Base-by-base conservation (phyloP, 2,113 vertebrate genomes). In the Vidua chalybeata region DNA sequence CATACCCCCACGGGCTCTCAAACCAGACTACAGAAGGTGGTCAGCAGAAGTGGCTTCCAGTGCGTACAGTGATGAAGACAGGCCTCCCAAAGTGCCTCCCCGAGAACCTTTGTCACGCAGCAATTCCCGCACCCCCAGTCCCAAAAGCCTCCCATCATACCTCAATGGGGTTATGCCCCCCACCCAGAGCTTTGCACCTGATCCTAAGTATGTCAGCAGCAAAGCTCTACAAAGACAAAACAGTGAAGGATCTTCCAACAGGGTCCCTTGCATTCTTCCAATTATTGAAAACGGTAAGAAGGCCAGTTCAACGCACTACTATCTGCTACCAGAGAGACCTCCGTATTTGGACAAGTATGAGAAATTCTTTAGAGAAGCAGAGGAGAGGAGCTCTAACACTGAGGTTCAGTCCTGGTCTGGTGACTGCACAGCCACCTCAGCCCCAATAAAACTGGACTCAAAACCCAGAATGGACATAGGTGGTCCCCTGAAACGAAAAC, bases 181-280 rank as follows among this genome's bases (percentile, higher is more conserved):
- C 1, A 99, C 99, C 0, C 99, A 99, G 98, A 99, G 99, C 94
- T 99, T 99, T 96, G 99, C 99, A 74, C 99, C 99, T 1, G 98
- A 99, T 88, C 99, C 99, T 9, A 99, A 99, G 33, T 99, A 99
- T 1, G 99, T 99, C 74, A 99, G 99, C 96, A 98, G 93, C 96
- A 99, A 99, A 86, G 98, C 98, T 66, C 98, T 99, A 71, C 99
- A 98, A 64, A 98, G 99, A 97, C 99, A 99, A 98, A 98, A 98
- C 87, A 99, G 99, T 14, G 99, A 99, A 81, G 99, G 99, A 10
- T 98, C 99, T 17, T 94, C 97, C 37, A 91, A 76, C 45, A 97
- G 94, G 81, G 84, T 84, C 12, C 99, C 99, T 30, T 99, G 99
- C 97, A 99, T 99, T 96, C 98, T 99, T 86, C 99, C 99, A 4